Percentiles rank a stretch among this genome's conserved stretches.
phyloP scores from a whole-genome alignment of 2,797 vertebrate species.

The Silurus lanzhouensis region DNA sequence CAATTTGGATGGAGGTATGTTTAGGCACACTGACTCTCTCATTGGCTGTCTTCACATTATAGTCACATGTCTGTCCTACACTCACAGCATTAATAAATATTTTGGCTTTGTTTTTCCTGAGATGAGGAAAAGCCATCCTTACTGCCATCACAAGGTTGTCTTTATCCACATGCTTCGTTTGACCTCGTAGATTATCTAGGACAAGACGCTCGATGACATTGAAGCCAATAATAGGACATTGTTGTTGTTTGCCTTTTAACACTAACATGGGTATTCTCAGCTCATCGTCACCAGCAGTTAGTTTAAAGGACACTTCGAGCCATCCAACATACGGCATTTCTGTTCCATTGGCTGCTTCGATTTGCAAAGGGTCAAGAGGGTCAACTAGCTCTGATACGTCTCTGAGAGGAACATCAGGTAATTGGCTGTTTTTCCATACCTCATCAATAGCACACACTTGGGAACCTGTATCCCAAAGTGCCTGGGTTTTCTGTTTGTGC shows the following conservation, averaged over 20 bases:
- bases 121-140: neutral
- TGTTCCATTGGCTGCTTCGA: slow-evolving; percentile 25
- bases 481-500: too few species aligned
- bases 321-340: slow-evolving; percentile 30
- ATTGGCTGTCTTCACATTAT: neutral
- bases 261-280: slow-evolving; percentile 11
- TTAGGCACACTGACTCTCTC: neutral
- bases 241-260: neutral
- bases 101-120: neutral
- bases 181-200: neutral
- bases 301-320: slow-evolving; percentile 17
- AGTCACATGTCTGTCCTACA: neutral
- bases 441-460: too few species aligned
- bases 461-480: too few species aligned
- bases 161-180: neutral
- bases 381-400: neutral
- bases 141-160: neutral
- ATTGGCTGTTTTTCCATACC: neutral
- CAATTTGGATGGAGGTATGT: neutral
- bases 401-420: neutral
- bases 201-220: neutral
- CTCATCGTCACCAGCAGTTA: neutral
- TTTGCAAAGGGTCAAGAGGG: neutral
- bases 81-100: slow-evolving; percentile 18
- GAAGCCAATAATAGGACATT: slow-evolving; percentile 18